Conservation (phyloP, 2,797 vertebrate genomes). For the Cyclopterus lumpus region DNA sequence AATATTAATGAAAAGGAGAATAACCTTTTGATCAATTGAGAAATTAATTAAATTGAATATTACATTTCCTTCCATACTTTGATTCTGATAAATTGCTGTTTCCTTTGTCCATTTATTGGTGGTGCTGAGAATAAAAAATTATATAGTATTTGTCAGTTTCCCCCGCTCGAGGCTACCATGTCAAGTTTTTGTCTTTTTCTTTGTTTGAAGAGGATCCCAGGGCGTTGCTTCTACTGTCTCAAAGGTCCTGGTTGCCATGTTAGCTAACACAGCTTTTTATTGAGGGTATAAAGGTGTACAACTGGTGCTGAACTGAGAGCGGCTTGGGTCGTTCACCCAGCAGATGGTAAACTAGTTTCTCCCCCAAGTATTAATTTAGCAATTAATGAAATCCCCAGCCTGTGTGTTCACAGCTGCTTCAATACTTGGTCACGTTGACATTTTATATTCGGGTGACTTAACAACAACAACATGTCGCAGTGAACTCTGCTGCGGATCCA, state of each 20-base stretch:
- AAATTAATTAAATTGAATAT: no score
- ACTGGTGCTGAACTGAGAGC: neutral
- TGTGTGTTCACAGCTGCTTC: slow-evolving; percentile 32
- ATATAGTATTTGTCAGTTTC: neutral
- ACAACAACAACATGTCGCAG: neutral
- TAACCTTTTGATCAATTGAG: no score
- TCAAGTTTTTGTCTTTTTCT: neutral
- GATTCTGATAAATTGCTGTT: neutral
- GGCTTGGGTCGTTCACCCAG: slow-evolving; percentile 27
- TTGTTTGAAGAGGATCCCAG: neutral
- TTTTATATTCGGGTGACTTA: neutral
- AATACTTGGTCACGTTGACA: neutral
- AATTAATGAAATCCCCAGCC: slow-evolving; percentile 32
- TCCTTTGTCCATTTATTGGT: neutral
- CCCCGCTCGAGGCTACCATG: neutral
- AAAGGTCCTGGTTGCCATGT: slow-evolving; percentile 11
- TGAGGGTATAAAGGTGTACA: slow-evolving; percentile 12
- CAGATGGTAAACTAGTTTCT: slow-evolving; percentile 32
- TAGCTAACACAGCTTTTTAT: neutral
- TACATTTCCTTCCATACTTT: neutral
- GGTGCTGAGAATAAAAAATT: neutral
- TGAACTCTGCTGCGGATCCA: slow-evolving; percentile 9
- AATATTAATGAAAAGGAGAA: no score
- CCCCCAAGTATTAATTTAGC: slow-evolving; percentile 7
- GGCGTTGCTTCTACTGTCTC: neutral